Percentiles rank a stretch among this genome's conserved stretches.
phyloP scores from a whole-genome alignment of 1,140 invertebrate species.

The Idris sp. region DNA sequence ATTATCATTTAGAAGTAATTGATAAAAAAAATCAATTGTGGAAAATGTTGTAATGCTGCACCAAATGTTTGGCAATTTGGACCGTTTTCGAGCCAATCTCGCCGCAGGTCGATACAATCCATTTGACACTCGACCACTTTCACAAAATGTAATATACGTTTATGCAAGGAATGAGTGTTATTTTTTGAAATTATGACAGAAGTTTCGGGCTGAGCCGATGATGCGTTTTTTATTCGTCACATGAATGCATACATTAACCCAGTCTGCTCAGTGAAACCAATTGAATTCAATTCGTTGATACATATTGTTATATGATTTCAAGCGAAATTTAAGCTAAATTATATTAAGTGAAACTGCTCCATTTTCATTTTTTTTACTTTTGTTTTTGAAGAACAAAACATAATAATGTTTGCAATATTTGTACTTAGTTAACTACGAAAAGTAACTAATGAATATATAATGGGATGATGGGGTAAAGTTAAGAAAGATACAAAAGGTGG shows the following conservation, averaged over 20 bases:
- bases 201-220: neutral
- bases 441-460: too few species aligned
- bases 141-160: constrained; percentile 27
- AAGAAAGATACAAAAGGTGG: too few species aligned
- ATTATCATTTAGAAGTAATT: constrained; percentile 35
- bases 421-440: too few species aligned
- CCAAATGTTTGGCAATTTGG: constrained; percentile 36
- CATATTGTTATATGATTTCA: constrained; percentile 14
- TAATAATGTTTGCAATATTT: too few species aligned
- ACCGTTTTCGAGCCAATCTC: constrained; percentile 27
- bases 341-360: too few species aligned
- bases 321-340: too few species aligned
- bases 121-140: constrained; percentile 34
- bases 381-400: too few species aligned
- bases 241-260: constrained; percentile 38
- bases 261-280: constrained; percentile 28
- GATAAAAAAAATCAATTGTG: constrained; percentile 31
- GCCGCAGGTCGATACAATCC: constrained; percentile 43
- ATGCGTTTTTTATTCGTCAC: constrained; percentile 8
- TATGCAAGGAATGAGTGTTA: constrained; percentile 19
- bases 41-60: constrained; percentile 17
- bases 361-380: too few species aligned
- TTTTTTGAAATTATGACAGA: constrained; percentile 25
- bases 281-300: constrained; percentile 21
- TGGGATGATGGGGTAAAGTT: too few species aligned